These are phyloP conservation scores for Galleria mellonella DNA, from an alignment of 1,140 invertebrate species.

Conservation along the genomic window DNA sequence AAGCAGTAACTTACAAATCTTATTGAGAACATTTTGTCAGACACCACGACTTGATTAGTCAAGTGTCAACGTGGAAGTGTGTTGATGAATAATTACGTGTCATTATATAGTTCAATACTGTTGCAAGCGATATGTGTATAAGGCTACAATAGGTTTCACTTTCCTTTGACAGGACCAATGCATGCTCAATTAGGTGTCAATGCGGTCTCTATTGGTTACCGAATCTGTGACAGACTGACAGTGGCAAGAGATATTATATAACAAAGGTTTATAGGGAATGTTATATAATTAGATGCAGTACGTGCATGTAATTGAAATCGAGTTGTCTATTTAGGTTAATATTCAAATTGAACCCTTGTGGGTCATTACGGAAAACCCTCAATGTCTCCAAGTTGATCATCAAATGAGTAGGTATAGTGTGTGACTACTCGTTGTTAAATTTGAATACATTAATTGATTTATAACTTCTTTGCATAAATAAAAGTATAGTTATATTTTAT, in stretches of 20 bases:
- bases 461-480: no score
- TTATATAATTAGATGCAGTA: background rate
- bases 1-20: slow-evolving; percentile 51
- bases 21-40: slow-evolving; percentile 44
- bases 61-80: slow-evolving; percentile 46
- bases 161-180: slow-evolving; percentile 60
- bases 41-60: slow-evolving; percentile 46
- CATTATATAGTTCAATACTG: slow-evolving; percentile 69
- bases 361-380: no score
- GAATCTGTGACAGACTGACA: slow-evolving; percentile 46
- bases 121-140: slow-evolving; percentile 65
- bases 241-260: slow-evolving; percentile 52
- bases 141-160: slow-evolving; percentile 54
- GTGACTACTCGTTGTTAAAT: no score
- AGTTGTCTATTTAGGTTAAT: no score
- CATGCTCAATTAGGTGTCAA: slow-evolving; percentile 57
- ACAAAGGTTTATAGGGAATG: slow-evolving; percentile 34
- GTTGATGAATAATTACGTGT: slow-evolving; percentile 43
- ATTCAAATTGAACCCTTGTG: no score
- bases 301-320: slow-evolving; percentile 12
- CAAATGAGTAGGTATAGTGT: no score
- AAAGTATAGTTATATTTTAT: no score
- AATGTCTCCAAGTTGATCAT: no score
- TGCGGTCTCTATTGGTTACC: slow-evolving; percentile 44
- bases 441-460: no score